Conservation (phyloP, 2,888 invertebrate genomes). For the Alloplasta piceator region DNA sequence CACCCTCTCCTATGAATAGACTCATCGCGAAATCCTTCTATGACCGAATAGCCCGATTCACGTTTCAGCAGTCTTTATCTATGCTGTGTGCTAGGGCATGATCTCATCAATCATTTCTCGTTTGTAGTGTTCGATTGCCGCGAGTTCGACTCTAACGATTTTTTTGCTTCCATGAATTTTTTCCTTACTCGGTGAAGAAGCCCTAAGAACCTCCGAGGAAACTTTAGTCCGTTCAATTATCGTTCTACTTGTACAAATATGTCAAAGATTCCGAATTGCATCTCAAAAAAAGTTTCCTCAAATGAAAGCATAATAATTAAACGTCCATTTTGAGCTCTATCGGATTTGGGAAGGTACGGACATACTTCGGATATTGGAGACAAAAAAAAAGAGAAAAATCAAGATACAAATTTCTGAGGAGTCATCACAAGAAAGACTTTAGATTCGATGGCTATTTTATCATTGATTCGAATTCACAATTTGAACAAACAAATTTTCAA, state of each 20-base stretch:
- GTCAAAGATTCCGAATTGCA: too few species aligned
- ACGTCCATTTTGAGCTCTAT: too few species aligned
- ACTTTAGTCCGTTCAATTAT: neutral
- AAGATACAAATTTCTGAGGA: too few species aligned
- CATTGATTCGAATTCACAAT: neutral
- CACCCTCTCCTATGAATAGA: neutral
- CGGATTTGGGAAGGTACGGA: too few species aligned
- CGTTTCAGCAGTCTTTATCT: conserved; percentile 24
- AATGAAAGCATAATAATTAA: too few species aligned
- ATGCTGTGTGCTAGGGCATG: neutral
- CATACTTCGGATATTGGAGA: too few species aligned
- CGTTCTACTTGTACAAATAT: too few species aligned
- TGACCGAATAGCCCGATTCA: conserved; percentile 29
- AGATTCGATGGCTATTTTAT: too few species aligned
- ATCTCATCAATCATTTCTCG: conserved; percentile 58
- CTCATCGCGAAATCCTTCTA: conserved; percentile 41
- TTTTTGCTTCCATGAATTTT: neutral
- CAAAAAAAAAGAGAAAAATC: too few species aligned
- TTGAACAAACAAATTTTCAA: neutral
- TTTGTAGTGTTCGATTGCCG: conserved; percentile 35
- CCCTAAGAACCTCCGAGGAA: too few species aligned
- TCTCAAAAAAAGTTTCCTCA: too few species aligned
- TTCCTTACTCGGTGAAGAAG: neutral
- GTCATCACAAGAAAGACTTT: too few species aligned
- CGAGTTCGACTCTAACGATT: neutral